Evolutionary conservation across 2,797 vertebrate genomes (phyloP), one percentile per base, ranked within the genome.

Genomic region (Naso thynnoides): DNA sequence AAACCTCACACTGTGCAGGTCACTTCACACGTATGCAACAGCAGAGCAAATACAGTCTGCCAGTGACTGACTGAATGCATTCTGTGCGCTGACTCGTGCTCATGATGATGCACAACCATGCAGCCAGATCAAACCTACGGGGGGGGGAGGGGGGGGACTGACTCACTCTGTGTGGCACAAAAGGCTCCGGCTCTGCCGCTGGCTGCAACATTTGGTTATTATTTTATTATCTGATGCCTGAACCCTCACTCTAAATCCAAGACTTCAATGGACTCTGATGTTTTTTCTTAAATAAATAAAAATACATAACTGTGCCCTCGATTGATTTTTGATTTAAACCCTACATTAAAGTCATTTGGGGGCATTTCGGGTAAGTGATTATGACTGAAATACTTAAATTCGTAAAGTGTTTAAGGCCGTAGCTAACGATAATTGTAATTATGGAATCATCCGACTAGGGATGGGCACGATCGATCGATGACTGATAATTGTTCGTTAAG

Each of bases 31-130:
- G 18, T 11, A n/a, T 33, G 27, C n/a, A 26, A 70, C 56, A 66
- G 56, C 62, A 23, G 41, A 82, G 61, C 78, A 21, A 41, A 45
- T 13, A 8, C 49, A 44, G 60, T 58, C 70, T 73, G 62, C 39
- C 23, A 8, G 33, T 56, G 47, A 70, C 70, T 24, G 61, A 70
- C 52, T 74, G 44, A 62, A 50, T 23, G 58, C 53, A 49, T 47
- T 50, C 1, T 61, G 44, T 33, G 76, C 57, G 71, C 67, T 39
- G 11, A 59, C 49, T 48, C 39, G 62, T 78, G 79, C 76, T 71
- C 63, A 68, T 60, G 82, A 68, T 60, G 82, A 78, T 73, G 86
- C 76, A 89, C 60, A 82, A 80, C 76, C 92, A 86, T 89, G 88
- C 91, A 54, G 66, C 61, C 81, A 68, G 49, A 54, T 72, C 57